Base-by-base conservation (phyloP, 2,888 invertebrate genomes). In the Polylopha cassiicola region DNA sequence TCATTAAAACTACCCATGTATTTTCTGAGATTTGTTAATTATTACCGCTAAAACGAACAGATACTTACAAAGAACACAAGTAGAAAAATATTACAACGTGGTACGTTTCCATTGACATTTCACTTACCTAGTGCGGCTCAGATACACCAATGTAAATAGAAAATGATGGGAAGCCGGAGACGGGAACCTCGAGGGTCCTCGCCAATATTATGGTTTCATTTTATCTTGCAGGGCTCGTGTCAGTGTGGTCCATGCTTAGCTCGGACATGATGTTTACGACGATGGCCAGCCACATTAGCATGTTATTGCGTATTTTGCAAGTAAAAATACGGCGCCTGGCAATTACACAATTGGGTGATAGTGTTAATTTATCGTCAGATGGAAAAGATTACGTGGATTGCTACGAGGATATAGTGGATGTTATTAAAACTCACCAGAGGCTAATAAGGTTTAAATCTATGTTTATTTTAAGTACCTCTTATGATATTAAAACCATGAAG, bases 371-470 rank as follows among this genome's bases (percentile, higher is more conserved):
- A 7, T 10, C 10, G 3, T 14, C 28, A 5, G 3, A 23, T 2
- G 39, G 39, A 2, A 24, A 16, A n/a, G 15, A 21, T 8, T 38
- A 31, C 9, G 41, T 29, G 8, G 65, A 73, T 32, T 64, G 62
- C 43, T 77, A 72, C 20, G 46, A 55, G 1, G 71, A 73, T 10
- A 77, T 77, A 22, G 55, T 68, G 1, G 49, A 56, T 1, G 54
- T 71, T 24, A 63, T 79, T 5, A 66, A 73, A 58, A 66, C 70
- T 37, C 79, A 80, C 44, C 73, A 79, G 43, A 58, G 66, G 20
- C 61, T 80, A 10, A 78, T 79, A 23, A 73, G 58, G 79, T 75
- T n/a, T n/a, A n/a, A n/a, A n/a, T n/a, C n/a, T n/a, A n/a, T n/a
- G n/a, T n/a, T n/a, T n/a, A n/a, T n/a, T n/a, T n/a, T n/a, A n/a